A percentile compares a stretch with the other conserved stretches of the same genome.
Evolutionary conservation across 2,113 vertebrate genomes (phyloP).

Genomic region (Protobothrops flavoviridis): DNA sequence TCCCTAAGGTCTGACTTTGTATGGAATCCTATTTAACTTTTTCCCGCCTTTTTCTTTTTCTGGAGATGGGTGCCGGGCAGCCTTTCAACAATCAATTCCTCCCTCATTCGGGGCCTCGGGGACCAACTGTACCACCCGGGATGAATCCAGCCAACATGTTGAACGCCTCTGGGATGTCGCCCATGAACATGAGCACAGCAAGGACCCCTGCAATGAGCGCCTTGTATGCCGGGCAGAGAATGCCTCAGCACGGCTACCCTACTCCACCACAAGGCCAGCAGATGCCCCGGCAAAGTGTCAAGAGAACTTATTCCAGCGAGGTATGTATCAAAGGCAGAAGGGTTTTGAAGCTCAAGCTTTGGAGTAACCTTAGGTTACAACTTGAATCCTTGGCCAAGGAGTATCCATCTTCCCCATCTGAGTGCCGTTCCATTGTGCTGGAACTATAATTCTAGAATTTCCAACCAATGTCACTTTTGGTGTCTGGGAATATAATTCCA

Average conservation of each 20-base stretch:
- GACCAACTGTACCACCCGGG: conserved; percentile 65
- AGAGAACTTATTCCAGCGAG: conserved; percentile 83
- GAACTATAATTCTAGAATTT: neutral
- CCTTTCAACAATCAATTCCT: conserved; percentile 89
- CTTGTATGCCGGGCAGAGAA: conserved; percentile 81
- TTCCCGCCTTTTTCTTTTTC: conserved; percentile 6
- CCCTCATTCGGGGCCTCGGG: conserved; percentile 82
- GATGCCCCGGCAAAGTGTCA: conserved; percentile 81
- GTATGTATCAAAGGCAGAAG: conserved; percentile 61
- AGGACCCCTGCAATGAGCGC: conserved; percentile 69
- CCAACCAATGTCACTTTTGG: neutral
- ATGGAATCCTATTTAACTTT: neutral
- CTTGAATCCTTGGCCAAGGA: neutral
- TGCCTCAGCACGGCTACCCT: conserved; percentile 83
- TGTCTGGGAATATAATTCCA: neutral
- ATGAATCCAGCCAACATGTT: conserved; percentile 67
- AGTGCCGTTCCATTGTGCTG: neutral
- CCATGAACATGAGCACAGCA: conserved; percentile 77
- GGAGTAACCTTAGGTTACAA: neutral
- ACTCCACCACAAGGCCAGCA: conserved; percentile 74
- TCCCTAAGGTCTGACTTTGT: neutral
- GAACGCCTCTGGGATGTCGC: conserved; percentile 71
- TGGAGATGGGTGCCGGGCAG: conserved; percentile 85
- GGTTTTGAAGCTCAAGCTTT: neutral
- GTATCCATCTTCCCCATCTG: neutral